These are phyloP conservation scores for Pararge aegeria DNA, from an alignment of 1,140 invertebrate species.

Conservation along the genomic window DNA sequence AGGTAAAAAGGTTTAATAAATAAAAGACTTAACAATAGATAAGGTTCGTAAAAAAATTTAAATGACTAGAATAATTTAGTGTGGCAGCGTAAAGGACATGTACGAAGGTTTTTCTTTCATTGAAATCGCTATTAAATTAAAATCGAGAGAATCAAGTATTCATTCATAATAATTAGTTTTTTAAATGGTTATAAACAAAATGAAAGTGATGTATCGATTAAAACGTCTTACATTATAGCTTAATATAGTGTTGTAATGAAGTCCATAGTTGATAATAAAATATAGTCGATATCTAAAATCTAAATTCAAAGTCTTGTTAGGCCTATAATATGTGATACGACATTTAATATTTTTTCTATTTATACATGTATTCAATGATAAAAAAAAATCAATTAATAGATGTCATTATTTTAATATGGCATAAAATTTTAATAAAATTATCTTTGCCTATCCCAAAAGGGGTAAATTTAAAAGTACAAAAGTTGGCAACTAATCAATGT, in stretches of 20 bases:
- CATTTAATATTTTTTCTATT: conserved; percentile 4
- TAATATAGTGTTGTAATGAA: conserved; percentile 1
- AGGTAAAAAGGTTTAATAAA: conserved; percentile 66
- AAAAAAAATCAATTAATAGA: not conserved
- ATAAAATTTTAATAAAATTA: not conserved
- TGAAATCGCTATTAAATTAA: conserved; percentile 1
- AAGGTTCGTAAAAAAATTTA: conserved; percentile 26
- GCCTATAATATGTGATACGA: not conserved
- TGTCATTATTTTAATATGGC: not conserved
- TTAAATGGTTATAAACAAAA: not conserved
- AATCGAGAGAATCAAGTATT: not conserved
- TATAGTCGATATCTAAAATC: not conserved
- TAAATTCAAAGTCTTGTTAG: conserved; percentile 5
- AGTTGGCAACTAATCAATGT: not conserved
- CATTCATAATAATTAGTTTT: conserved; percentile 6
- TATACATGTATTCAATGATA: conserved; percentile 1
- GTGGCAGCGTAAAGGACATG: conserved; percentile 4
- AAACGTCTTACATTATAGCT: conserved; percentile 1
- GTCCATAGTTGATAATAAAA: not conserved
- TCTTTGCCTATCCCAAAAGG: not conserved
- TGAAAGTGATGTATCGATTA: no score
- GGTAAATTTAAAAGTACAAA: no score
- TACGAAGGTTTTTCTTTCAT: not conserved
- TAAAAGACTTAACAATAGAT: conserved; percentile 38
- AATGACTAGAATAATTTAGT: conserved; percentile 40